Evolutionary conservation across 2,888 invertebrate species (phyloP), one percentile per base, ranked within the genome.

Genomic region (Pyrgus malvae): DNA sequence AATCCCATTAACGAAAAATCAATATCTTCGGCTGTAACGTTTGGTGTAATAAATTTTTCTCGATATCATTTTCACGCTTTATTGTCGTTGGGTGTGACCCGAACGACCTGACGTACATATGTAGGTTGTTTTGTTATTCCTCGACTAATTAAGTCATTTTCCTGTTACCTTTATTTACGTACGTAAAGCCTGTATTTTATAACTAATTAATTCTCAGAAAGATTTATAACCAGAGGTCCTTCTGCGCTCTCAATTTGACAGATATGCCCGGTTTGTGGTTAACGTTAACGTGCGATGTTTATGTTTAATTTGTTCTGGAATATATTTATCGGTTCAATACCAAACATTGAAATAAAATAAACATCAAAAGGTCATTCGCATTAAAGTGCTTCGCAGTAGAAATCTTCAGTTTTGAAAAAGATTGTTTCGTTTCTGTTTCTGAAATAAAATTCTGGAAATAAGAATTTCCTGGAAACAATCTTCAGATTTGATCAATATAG

Each of bases 21-120:
- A 70, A 68, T 67, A 68, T 61, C 67, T 63, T 64, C n/a, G n/a
- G n/a, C n/a, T 63, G 64, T 70, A 69, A 67, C 69, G 65, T 68
- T 66, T 41, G 44, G 16, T 58, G 60, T 63, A 16, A 46, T 46
- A 67, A 68, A 69, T 66, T 61, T 60, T 62, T 60, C 63, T 68
- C 62, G 58, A 68, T 67, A 72, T 79, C 67, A 72, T 75, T 64
- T 62, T 48, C 45, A 44, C 46, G 48, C 69, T 76, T 77, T 75
- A 78, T 76, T 63, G 68, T 55, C 61, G 53, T 61, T 69, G 69
- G 78, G 82, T 66, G 76, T 67, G 75, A 63, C 75, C 70, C 69
- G 72, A 72, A 6, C 23, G 19, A 38, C 2, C 19, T 6, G 64
- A 23, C 23, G 12, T 23, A 19, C 23, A 25, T 23, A 74, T 76